Evolutionary conservation across 2,888 invertebrate genomes (phyloP), one percentile per base, ranked within the genome.

Genomic region (Camponotus fellah): DNA sequence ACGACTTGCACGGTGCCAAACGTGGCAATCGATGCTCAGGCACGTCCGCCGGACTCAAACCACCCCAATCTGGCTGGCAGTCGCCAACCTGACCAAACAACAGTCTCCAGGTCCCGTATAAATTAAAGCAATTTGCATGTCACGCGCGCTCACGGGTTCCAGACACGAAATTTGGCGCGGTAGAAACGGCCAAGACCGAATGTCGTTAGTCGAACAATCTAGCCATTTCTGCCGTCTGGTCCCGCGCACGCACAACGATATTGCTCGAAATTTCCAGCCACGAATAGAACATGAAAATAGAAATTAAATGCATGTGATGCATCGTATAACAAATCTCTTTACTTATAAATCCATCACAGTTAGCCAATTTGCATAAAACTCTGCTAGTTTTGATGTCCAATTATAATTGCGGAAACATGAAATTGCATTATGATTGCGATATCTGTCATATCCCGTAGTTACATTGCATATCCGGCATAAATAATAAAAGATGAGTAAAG

Each of bases 81-180:
- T 86, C 90, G 89, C 86, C 86, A 91, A 90, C 88, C 89, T 87
- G 83, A 88, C 91, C 90, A 90, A 92, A 92, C 93, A 92, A 91
- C 91, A 86, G 90, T 89, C 88, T 89, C 84, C 87, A 87, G 90
- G 86, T 86, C 69, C 89, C 86, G 90, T 91, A 93, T 91, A 93
- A 92, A 93, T 93, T 92, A 89, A 91, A 92, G 91, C 90, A 91
- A 93, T 93, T 93, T 92, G 90, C 93, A 91, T 91, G 90, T 84
- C 79, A 76, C 72, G 83, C 79, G 56, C 80, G 82, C 82, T 85
- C 82, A 66, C 82, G 64, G 49, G 72, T 76, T 71, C 69, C 60
- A 62, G 43, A 56, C 62, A 82, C 34, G 82, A 88, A 85, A 85
- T 82, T 86, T 80, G 75, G 68, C 79, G 66, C 72, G 65, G 34